phyloP scores from a whole-genome alignment of 2,888 invertebrate species.

The Linyphia triangularis region DNA sequence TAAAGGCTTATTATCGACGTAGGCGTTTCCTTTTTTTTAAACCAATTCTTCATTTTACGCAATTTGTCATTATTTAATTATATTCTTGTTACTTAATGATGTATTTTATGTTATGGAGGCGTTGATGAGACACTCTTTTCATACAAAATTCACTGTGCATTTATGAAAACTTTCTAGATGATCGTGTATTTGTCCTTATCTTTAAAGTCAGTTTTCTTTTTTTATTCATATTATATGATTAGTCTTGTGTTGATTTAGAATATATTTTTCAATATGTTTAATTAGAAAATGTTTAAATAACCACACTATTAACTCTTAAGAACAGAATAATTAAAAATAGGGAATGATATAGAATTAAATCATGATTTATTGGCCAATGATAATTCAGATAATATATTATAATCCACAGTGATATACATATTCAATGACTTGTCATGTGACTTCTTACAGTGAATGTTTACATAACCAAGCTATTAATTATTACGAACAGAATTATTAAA shows the following conservation, averaged over 20 bases:
- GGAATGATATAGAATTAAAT: no score
- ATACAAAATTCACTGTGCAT: slow-evolving; percentile 2
- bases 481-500: no score
- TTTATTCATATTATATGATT: background rate
- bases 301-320: background rate
- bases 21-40: slow-evolving; percentile 58
- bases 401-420: no score
- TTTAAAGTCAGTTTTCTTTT: background rate
- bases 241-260: background rate
- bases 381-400: no score
- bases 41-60: slow-evolving; percentile 43
- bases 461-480: no score
- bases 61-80: slow-evolving; percentile 68
- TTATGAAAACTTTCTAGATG: slow-evolving; percentile 2
- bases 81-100: slow-evolving; percentile 53
- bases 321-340: no score
- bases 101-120: slow-evolving; percentile 31
- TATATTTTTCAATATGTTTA: background rate
- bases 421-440: no score
- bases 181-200: background rate
- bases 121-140: slow-evolving; percentile 38
- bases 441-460: no score
- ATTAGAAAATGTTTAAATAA: background rate
- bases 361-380: no score
- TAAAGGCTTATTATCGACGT: slow-evolving; percentile 57